Evolutionary conservation across 2,888 invertebrate genomes (phyloP), one percentile per base, ranked within the genome.

Genomic region (Papilio gigon): DNA sequence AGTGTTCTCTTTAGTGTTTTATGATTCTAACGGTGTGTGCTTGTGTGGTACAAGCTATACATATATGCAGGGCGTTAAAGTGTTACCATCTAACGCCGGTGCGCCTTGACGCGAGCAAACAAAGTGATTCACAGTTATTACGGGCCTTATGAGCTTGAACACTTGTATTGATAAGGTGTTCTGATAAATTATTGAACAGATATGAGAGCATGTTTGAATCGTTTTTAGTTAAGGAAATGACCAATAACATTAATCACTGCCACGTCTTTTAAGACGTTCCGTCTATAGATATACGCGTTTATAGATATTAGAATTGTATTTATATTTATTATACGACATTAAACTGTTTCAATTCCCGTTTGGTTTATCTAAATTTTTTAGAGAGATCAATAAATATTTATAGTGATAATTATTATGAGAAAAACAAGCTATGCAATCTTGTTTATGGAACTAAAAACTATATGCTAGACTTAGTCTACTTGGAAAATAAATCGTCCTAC

Each of bases 61-160:
- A 71, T 68, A 72, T 73, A 72, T n/a, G 74, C n/a, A 77, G 77
- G 80, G 83, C 79, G 79, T 82, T 82, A 84, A 86, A 79, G 76
- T 76, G 78, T 78, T 75, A 75, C 74, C 76, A 78, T 70, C 65
- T 66, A 47, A 53, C 63, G 47, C 70, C 42, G 74, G 76, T 78
- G 73, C 74, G n/a, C n/a, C n/a, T 77, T 76, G 78, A 77, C 80
- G 80, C 80, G 82, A 78, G 76, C 82, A 86, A 84, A 86, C 81
- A 84, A 78, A 77, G 78, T 79, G 72, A 75, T 80, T 78, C 80
- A 84, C 82, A 80, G 81, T 81, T 83, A 81, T 80, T 71, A 77
- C 80, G 77, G 78, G 75, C 72, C 40, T 42, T 70, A 69, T 71
- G 68, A 65, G 66, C 40, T 47, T 53, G 65, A 67, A 66, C 72